Evolutionary conservation across 2,888 invertebrate species (phyloP).

Genomic region (Xestoiulus laeticollis): DNA sequence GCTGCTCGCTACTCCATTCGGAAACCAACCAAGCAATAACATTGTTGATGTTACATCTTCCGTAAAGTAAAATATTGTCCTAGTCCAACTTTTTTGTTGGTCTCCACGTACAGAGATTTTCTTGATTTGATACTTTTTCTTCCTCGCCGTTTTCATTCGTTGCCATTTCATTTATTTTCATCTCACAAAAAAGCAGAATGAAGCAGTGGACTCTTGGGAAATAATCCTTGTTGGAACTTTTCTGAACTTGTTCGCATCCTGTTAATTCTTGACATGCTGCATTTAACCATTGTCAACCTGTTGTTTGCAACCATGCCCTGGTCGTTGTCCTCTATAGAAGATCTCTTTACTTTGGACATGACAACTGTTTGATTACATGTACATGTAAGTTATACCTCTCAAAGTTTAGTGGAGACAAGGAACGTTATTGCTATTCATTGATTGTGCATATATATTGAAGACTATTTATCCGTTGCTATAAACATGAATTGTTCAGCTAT

Average conservation of each 20-base stretch:
- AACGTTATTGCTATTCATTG: too few species aligned
- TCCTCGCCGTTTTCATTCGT: constrained; percentile 4
- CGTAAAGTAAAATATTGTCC: constrained; percentile 29
- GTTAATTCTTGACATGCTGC: constrained; percentile 34
- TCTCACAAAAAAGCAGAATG: constrained; percentile 19
- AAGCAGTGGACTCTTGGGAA: not conserved
- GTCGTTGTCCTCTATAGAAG: not conserved
- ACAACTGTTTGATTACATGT: too few species aligned
- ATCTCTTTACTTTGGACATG: too few species aligned
- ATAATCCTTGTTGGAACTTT: constrained; percentile 24
- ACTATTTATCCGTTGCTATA: too few species aligned
- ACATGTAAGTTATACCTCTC: too few species aligned
- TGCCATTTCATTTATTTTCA: constrained; percentile 25
- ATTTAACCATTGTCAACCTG: constrained; percentile 13
- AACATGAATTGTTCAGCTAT: too few species aligned
- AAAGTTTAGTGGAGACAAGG: too few species aligned
- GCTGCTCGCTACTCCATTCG: constrained; percentile 21
- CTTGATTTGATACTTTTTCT: constrained; percentile 13
- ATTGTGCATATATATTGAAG: too few species aligned
- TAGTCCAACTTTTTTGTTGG: constrained; percentile 13
- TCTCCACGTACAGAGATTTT: constrained; percentile 15
- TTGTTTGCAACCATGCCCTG: not conserved
- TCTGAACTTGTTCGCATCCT: not conserved
- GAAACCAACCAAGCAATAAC: constrained; percentile 14
- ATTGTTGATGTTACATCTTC: constrained; percentile 37